Base-by-base conservation (phyloP, 1,140 invertebrate genomes). In the Rhyzopertha dominica region DNA sequence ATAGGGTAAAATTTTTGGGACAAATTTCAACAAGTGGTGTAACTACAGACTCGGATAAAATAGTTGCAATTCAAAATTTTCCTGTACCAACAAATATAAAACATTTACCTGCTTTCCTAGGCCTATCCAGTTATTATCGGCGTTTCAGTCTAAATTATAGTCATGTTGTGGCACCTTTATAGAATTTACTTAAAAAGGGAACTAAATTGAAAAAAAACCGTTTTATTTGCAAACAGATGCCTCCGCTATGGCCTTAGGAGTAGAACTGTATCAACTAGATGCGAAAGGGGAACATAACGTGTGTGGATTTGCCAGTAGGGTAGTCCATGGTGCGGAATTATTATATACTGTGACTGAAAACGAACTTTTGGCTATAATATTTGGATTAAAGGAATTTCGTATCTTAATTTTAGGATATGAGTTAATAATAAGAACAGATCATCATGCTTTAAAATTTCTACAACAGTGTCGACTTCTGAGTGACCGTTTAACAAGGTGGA, bases 311-410 rank as follows among this genome's bases (percentile, higher is more conserved):
- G 17, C 7, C 2, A 39, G 34, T 24, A 7, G 36, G 25, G 7
- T 24, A 5, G 13, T 40, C 4, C 29, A 9, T 3, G 22, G 22
- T 9, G 26, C 34, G 4, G 35, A 46, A 31, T 13, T 5, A 4
- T 4, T 13, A 5, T 46, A 40, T 16, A 39, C 9, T 18, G 14
- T 17, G 20, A 39, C 24, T 9, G 43, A 46, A 23, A 24, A 41
- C 13, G 43, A 46, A 31, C n/a, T 25, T 8, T 31, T 46, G 12
- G 36, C 23, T n/a, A n/a, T n/a, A n/a, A n/a, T n/a, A n/a, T n/a
- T n/a, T n/a, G n/a, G n/a, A n/a, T n/a, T n/a, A n/a, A n/a, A n/a
- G n/a, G n/a, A n/a, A n/a, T n/a, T n/a, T n/a, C n/a, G n/a, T n/a
- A n/a, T n/a, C n/a, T n/a, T n/a, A n/a, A n/a, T n/a, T n/a, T n/a